A percentile compares a stretch with the other conserved stretches of the same genome.
Evolutionary conservation across 2,113 vertebrate species (phyloP).

Genomic region (Bucco capensis): DNA sequence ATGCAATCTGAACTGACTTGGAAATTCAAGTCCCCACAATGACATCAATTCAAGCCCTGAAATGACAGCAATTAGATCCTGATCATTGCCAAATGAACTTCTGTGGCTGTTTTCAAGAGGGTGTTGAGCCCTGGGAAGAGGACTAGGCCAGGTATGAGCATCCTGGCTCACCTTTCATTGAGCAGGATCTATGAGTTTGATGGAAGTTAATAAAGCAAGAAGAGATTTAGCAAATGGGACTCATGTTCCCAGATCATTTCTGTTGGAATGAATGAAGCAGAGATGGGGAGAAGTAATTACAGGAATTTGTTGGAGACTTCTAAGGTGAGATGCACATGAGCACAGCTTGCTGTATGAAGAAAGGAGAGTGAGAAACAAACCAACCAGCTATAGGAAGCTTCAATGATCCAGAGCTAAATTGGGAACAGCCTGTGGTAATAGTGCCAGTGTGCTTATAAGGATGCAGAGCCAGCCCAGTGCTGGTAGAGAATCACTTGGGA

Average conservation of each 20-base stretch:
- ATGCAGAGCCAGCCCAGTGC: neutral
- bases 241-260: constrained; percentile 49
- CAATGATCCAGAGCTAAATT: constrained; percentile 41
- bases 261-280: constrained; percentile 21
- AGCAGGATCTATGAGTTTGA: constrained; percentile 31
- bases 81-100: constrained; percentile 14
- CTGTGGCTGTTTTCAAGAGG: neutral
- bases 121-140: constrained; percentile 28
- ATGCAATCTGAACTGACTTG: neutral
- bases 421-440: neutral
- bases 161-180: constrained; percentile 41
- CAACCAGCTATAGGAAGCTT: constrained; percentile 25
- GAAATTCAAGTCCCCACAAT: constrained; percentile 7
- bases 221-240: constrained; percentile 51
- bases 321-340: constrained; percentile 30
- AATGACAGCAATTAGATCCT: neutral
- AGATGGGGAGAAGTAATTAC: constrained; percentile 44
- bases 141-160: constrained; percentile 19
- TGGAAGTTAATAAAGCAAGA: constrained; percentile 63
- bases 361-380: neutral
- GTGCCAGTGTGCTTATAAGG: neutral
- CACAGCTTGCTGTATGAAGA: neutral
- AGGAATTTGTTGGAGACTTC: constrained; percentile 54
- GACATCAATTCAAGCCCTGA: neutral
- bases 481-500: neutral